A percentile compares a stretch with the other conserved stretches of the same genome.
Conservation (phyloP, 2,113 vertebrate species). For the Tachycineta bicolor region DNA sequence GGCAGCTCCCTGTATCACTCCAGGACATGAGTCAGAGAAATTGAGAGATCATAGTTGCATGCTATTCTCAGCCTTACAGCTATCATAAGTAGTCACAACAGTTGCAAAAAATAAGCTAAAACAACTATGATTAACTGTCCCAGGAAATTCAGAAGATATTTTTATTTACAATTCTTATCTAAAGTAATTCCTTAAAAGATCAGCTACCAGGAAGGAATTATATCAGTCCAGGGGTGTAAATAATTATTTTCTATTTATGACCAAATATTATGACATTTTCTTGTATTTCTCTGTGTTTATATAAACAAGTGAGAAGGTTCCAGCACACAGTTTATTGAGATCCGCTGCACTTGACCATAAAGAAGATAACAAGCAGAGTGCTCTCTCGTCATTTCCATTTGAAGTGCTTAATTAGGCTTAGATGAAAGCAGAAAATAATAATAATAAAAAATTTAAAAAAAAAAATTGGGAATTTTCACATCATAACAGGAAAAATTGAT, state of each 20-base stretch:
- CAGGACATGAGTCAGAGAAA: background rate
- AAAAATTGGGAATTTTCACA: background rate
- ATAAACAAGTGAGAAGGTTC: background rate
- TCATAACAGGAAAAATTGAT: accelerated
- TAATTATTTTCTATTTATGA: background rate
- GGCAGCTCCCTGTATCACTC: background rate
- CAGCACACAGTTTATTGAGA: background rate
- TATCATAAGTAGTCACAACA: background rate
- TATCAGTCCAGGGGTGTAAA: background rate
- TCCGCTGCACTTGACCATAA: background rate
- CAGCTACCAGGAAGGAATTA: background rate
- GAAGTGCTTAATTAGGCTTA: background rate
- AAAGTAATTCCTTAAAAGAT: background rate
- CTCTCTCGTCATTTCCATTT: background rate
- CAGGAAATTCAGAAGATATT: background rate
- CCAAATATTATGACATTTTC: background rate
- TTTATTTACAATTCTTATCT: background rate
- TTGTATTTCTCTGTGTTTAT: background rate
- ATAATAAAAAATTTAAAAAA: no score
- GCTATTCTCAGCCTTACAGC: background rate
- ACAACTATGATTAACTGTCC: accelerated
- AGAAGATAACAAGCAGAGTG: background rate
- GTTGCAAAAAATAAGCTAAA: background rate
- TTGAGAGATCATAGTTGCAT: background rate
- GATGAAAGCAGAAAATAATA: background rate